A percentile compares a stretch with the other conserved stretches of the same genome.
Conservation (phyloP, 1,140 invertebrate genomes). For the Vanessa atalanta region DNA sequence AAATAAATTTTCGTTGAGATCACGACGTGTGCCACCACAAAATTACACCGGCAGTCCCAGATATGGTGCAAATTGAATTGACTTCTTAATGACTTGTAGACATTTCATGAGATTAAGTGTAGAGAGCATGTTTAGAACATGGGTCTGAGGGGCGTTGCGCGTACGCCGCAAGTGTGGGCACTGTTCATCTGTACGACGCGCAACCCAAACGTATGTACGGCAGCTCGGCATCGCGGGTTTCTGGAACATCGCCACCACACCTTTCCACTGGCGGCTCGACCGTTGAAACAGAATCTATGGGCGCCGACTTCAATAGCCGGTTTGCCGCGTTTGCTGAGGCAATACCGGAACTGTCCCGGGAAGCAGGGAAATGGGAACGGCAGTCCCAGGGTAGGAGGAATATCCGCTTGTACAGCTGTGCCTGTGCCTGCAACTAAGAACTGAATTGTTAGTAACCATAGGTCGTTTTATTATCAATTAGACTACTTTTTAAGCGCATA, state of each 20-base stretch:
- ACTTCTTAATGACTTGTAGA: conserved; percentile 28
- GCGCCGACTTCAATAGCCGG: conserved; percentile 75
- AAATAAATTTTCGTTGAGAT: conserved; percentile 47
- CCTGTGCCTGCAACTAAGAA: conserved; percentile 67
- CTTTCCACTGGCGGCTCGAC: conserved; percentile 75
- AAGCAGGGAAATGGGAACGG: conserved; percentile 76
- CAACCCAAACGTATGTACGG: conserved; percentile 74
- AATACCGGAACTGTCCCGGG: conserved; percentile 76
- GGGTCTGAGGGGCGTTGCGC: conserved; percentile 69
- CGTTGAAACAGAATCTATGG: conserved; percentile 76
- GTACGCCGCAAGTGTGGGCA: conserved; percentile 74
- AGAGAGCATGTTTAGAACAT: conserved; percentile 64
- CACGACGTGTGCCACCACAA: conserved; percentile 63
- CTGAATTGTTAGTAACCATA: conserved; percentile 44
- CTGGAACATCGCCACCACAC: conserved; percentile 78
- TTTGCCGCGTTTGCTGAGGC: conserved; percentile 75
- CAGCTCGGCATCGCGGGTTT: conserved; percentile 72
- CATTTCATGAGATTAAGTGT: conserved; percentile 28
- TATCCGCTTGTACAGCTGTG: conserved; percentile 47
- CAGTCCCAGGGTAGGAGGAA: conserved; percentile 64
- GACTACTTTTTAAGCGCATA: not conserved
- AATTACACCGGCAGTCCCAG: conserved; percentile 57
- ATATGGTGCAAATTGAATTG: conserved; percentile 19
- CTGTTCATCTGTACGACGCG: conserved; percentile 77
- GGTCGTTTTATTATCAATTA: not conserved